Evolutionary conservation across 2,888 invertebrate species (phyloP), one percentile per base, ranked within the genome.

Genomic region (Podabrus alpinus): DNA sequence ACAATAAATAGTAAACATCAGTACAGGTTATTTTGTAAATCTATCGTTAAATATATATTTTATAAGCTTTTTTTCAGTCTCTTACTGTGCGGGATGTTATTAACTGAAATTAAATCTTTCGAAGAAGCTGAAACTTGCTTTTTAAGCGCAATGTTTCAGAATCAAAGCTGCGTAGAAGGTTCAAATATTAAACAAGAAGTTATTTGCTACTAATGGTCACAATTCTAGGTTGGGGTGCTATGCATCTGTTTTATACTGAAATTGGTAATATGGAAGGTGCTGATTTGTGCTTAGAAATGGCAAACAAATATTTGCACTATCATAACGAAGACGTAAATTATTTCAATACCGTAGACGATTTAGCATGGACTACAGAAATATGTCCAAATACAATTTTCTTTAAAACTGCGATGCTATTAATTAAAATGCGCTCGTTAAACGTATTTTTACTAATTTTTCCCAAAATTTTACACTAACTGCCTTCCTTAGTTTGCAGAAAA

Each of bases 41-140:
- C 5, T 2, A 16, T n/a, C 1, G 1, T 59, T 25, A 16, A 64
- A 11, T 17, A 66, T 11, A 66, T 11, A 19, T 64, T 19, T 19
- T n/a, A 45, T n/a, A 17, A 64, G 13, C 29, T 25, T 13, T 59
- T 67, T 83, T 81, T 66, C 68, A 84, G 86, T 73, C 79, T 87
- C 21, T 68, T 87, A 7, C 72, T 86, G 59, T 83, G 83, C 72
- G 86, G 82, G 4, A 77, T 84, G 13, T 73, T 87, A 2, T 78
- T 86, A 62, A 76, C 79, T 0, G 81, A 85, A 45, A 83, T 83
- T 71, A 80, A 80, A 9, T 79, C 81, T 60, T 77, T 76, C 11
- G 78, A 83, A 25, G 85, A 86, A 77, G 86, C 86, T 1, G 87
- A 88, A 82, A 85, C 83, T 0, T 86, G 86, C 76, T 82, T 88